Base-by-base conservation (phyloP, 2,113 vertebrate genomes). In the Apteryx mantelli region DNA sequence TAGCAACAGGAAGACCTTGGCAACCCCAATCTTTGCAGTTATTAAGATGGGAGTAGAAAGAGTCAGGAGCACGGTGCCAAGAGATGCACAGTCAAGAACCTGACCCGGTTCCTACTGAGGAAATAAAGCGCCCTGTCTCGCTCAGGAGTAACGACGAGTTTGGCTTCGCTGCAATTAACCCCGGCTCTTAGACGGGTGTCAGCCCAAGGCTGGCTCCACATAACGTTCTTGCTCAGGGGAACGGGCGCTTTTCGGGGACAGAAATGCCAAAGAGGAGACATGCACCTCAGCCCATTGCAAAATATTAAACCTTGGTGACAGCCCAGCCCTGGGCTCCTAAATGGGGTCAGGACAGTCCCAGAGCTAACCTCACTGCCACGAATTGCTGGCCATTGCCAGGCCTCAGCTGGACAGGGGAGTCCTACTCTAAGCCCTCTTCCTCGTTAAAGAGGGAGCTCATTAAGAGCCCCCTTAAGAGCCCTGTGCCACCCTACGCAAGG, bases 1-100 rank as follows among this genome's bases (percentile, higher is more conserved):
- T 97, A 97, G 97, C 97, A 97, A 97, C 97, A n/a, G 95, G 94
- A 95, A 95, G 97, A 97, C 97, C 96, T 96, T 97, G 96, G 97
- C 96, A 97, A 96, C 97, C 96, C 66, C 3, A 74, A 91, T 93
- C 94, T 91, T 95, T 91, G 86, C 73, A 50, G 95, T 91, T 95
- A 96, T 94, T 95, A 92, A 95, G 94, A 87, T 3, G 8, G 81
- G 94, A 97, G 91, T 3, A 7, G 85, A 85, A 96, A 96, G 89
- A 94, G 74, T 83, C 53, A 1, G 90, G 86, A 95, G 86, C 24
- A 1, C 58, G 14, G 89, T 3, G 11, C 80, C 0, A 24, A 89
- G 85, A 58, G 93, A 96, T 76, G 87, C 89, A 83, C 18, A 8
- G 38, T 64, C 11, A 0, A 87, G 89, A 71, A 86, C 66, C 66